Evolutionary conservation across 2,797 vertebrate genomes (phyloP).

Genomic region (Anableps anableps): DNA sequence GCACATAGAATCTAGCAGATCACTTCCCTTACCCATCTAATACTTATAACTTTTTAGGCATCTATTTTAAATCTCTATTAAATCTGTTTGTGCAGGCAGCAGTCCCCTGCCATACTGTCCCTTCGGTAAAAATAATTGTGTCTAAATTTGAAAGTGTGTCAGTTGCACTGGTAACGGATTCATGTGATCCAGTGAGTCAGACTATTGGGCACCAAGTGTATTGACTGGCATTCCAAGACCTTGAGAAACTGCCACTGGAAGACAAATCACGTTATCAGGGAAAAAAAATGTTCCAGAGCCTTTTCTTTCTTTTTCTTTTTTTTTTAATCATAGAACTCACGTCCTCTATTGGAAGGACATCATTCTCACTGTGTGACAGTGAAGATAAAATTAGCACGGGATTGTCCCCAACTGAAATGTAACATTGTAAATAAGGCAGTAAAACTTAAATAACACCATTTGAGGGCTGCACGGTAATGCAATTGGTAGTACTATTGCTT

Average conservation of each 20-base stretch:
- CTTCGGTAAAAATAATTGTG: conserved; percentile 17
- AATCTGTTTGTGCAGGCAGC: conserved; percentile 5
- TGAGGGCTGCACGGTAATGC: too few relatives aligned
- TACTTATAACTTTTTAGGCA: not conserved
- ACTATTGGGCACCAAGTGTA: conserved; percentile 33
- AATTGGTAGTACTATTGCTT: too few relatives aligned
- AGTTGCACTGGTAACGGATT: conserved; percentile 12
- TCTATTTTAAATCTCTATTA: not conserved
- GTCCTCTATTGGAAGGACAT: not conserved
- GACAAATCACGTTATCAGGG: not conserved
- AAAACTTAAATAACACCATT: not conserved
- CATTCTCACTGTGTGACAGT: not conserved
- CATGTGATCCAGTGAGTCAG: conserved; percentile 40
- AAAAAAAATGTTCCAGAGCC: not conserved
- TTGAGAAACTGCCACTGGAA: not conserved
- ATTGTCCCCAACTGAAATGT: not conserved
- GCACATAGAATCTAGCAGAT: not conserved
- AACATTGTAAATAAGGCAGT: not conserved
- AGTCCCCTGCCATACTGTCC: not conserved
- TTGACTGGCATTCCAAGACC: conserved; percentile 15
- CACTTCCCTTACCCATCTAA: not conserved
- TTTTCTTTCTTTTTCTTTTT: not conserved
- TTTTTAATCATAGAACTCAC: not conserved
- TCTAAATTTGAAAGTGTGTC: conserved; percentile 4
- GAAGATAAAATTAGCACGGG: not conserved